These are phyloP conservation scores for Dromas ardeola DNA, from an alignment of 2,113 vertebrate genomes.

Conservation along the genomic window DNA sequence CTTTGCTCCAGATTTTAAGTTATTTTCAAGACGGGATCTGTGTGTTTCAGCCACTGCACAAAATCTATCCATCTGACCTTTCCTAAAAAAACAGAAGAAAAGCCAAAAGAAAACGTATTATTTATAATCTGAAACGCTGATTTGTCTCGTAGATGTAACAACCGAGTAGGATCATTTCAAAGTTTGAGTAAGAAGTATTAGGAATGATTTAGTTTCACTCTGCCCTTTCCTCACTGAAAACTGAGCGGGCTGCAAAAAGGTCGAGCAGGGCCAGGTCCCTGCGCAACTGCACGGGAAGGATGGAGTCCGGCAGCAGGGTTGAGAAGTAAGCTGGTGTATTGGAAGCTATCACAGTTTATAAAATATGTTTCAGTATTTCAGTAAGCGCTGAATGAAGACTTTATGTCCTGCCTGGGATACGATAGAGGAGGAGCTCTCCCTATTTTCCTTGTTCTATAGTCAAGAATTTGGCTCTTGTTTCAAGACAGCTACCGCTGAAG, in stretches of 20 bases:
- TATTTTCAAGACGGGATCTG: background rate
- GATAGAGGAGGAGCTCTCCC: background rate
- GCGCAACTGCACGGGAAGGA: background rate
- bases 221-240: background rate
- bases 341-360: background rate
- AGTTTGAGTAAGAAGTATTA: background rate
- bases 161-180: background rate
- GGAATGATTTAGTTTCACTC: background rate
- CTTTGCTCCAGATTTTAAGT: background rate
- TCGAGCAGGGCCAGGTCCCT: background rate
- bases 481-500: background rate
- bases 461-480: background rate
- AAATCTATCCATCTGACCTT: background rate
- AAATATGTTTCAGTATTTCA: background rate
- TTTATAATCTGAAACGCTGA: background rate
- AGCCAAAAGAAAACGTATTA: background rate
- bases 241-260: background rate
- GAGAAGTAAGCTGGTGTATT: background rate
- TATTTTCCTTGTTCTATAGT: background rate
- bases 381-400: background rate
- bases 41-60: background rate
- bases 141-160: background rate
- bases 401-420: background rate
- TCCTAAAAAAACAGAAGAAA: background rate
- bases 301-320: background rate